Percentiles rank a stretch among this genome's conserved stretches.
phyloP scores from a whole-genome alignment of 2,888 invertebrate genomes.

The Thereva nobilitata region DNA sequence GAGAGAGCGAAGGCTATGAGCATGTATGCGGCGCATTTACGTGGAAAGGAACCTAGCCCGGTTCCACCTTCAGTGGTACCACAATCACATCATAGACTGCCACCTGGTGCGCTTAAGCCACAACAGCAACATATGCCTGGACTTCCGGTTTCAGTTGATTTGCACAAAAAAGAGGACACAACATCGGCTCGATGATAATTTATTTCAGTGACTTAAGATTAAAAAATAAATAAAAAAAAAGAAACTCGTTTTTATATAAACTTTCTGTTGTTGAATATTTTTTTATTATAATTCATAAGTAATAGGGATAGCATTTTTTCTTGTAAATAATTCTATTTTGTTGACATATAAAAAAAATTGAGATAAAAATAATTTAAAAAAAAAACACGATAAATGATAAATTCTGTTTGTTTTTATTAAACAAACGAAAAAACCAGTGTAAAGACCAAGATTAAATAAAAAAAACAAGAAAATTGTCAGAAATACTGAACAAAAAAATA shows the following conservation, averaged over 20 bases:
- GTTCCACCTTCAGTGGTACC: constrained; percentile 54
- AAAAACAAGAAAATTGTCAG: neutral
- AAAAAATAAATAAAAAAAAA: too few species aligned
- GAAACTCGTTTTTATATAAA: constrained; percentile 20
- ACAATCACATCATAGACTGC: constrained; percentile 53
- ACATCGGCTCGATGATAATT: constrained; percentile 49
- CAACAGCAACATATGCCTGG: constrained; percentile 47
- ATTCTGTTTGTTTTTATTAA: constrained; percentile 16
- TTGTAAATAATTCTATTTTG: constrained; percentile 29
- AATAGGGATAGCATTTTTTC: constrained; percentile 25
- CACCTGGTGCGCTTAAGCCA: constrained; percentile 44
- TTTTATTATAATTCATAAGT: constrained; percentile 24
- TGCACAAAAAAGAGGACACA: constrained; percentile 49
- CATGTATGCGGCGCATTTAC: constrained; percentile 68
- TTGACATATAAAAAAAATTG: constrained; percentile 30
- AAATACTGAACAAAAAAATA: constrained; percentile 15
- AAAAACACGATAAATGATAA: constrained; percentile 11
- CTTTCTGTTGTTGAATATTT: constrained; percentile 28
- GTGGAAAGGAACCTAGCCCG: constrained; percentile 57
- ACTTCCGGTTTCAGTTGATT: constrained; percentile 46
- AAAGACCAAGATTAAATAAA: constrained; percentile 35
- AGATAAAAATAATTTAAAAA: constrained; percentile 19
- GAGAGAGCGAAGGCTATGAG: constrained; percentile 77
- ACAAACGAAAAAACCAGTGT: constrained; percentile 21
- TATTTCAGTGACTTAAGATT: constrained; percentile 38